These are phyloP conservation scores for Nesoenas mayeri DNA, from an alignment of 2,113 vertebrate genomes.

Conservation along the genomic window DNA sequence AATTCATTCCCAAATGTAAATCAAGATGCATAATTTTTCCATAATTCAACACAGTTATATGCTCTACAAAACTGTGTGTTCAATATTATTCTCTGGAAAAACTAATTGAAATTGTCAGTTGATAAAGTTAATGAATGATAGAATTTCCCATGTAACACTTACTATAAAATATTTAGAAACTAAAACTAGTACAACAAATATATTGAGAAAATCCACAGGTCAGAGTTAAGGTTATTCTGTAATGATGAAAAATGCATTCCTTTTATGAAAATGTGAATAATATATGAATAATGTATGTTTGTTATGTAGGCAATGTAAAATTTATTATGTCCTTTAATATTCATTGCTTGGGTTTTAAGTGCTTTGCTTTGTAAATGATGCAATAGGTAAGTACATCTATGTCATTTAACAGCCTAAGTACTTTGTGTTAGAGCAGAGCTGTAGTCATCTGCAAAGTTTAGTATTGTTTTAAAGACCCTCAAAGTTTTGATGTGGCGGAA, in stretches of 20 bases:
- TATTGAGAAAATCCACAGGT: constrained; percentile 33
- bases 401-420: constrained; percentile 2
- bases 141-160: constrained; percentile 10
- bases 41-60: constrained; percentile 43
- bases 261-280: constrained; percentile 56
- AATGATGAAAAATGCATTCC: constrained; percentile 42
- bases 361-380: constrained; percentile 50
- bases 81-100: constrained; percentile 15
- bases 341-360: constrained; percentile 44
- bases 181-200: constrained; percentile 4
- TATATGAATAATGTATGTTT: constrained; percentile 57
- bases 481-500: not conserved
- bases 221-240: constrained; percentile 33
- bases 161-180: constrained; percentile 40
- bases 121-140: not conserved
- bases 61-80: constrained; percentile 21
- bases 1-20: constrained; percentile 59
- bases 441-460: not conserved
- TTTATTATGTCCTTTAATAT: constrained; percentile 51
- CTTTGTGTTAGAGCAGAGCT: not conserved
- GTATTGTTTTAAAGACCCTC: not conserved
- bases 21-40: constrained; percentile 42
- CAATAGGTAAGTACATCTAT: constrained; percentile 33
- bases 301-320: constrained; percentile 37
- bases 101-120: constrained; percentile 54